phyloP scores from a whole-genome alignment of 2,797 vertebrate species.

The Labeo calbasu region DNA sequence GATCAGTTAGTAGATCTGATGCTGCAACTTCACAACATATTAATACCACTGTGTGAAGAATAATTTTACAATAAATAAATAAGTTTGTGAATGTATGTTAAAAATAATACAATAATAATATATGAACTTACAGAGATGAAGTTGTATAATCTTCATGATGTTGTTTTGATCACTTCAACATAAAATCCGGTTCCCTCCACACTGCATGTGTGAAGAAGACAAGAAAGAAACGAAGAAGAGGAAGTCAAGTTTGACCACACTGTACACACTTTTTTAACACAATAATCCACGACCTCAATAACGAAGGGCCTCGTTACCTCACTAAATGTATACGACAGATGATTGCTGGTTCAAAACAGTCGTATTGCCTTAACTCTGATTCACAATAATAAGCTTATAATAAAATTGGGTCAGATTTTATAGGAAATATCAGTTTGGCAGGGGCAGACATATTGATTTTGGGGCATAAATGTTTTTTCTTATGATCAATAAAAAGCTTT shows the following conservation, averaged over 20 bases:
- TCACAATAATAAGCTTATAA: neutral
- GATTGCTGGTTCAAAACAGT: neutral
- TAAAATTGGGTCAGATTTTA: neutral
- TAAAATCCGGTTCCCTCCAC: neutral
- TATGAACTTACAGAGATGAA: neutral
- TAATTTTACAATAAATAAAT: neutral
- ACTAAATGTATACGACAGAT: too few species aligned
- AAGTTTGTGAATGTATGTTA: neutral
- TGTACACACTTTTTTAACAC: neutral
- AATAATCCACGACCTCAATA: neutral
- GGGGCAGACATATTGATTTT: neutral
- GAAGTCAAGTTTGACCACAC: neutral
- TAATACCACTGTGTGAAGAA: neutral
- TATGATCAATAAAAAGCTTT: too few species aligned
- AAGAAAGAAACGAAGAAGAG: neutral
- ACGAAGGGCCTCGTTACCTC: neutral
- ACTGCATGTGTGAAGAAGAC: neutral
- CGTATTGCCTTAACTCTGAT: neutral
- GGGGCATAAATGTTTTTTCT: neutral
- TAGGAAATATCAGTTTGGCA: neutral
- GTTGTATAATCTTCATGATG: neutral
- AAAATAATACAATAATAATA: neutral
- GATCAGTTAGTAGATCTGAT: neutral
- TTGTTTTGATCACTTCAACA: neutral
- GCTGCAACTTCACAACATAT: fast-evolving